These are phyloP conservation scores for Leptinotarsa peninsularis DNA, from an alignment of 2,888 invertebrate genomes.

Conservation along the genomic window DNA sequence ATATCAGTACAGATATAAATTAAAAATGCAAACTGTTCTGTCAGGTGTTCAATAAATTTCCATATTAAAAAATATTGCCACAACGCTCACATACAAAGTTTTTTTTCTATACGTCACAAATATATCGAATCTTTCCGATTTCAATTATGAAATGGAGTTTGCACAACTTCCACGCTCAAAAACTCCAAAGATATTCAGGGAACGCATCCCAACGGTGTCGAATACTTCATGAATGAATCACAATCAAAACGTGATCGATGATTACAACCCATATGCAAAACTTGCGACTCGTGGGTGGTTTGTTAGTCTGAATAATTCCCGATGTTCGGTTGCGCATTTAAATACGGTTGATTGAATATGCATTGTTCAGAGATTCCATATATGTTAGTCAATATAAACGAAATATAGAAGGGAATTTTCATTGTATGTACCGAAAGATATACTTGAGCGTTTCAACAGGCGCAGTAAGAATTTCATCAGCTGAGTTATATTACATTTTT, in stretches of 20 bases:
- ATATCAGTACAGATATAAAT: no score
- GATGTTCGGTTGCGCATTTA: neutral
- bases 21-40: no score
- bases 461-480: no score
- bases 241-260: neutral
- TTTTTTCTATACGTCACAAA: neutral
- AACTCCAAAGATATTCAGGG: neutral
- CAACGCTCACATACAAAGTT: neutral
- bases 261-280: neutral
- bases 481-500: no score
- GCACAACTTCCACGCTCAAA: neutral
- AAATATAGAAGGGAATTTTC: neutral
- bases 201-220: neutral
- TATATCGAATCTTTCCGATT: neutral
- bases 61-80: no score
- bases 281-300: neutral
- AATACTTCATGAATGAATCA: neutral
- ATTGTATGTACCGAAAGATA: neutral
- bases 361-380: neutral
- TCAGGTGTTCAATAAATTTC: no score
- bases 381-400: neutral
- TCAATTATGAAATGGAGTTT: neutral
- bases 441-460: no score
- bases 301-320: neutral
- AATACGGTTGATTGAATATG: neutral